Percentiles rank a stretch among this genome's conserved stretches.
phyloP scores from a whole-genome alignment of 2,797 vertebrate species.

The Holocentrus rufus region DNA sequence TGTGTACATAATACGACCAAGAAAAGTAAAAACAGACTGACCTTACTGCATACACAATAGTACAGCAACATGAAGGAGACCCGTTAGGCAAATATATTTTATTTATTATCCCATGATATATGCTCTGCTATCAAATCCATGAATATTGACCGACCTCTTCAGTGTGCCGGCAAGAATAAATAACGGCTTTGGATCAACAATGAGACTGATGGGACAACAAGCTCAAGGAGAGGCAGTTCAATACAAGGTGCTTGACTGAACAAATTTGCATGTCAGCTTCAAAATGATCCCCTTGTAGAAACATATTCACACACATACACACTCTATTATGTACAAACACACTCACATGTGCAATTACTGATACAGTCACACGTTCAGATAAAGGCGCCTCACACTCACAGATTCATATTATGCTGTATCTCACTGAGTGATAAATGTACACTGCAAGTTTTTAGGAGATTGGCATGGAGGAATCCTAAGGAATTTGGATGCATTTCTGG shows the following conservation, averaged over 20 bases:
- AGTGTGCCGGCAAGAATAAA: conserved; percentile 22
- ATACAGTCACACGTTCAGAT: not conserved
- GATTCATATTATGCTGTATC: not conserved
- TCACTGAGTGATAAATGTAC: no score
- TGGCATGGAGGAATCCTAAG: no score
- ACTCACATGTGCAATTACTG: not conserved
- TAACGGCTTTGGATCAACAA: conserved; percentile 34
- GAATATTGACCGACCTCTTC: conserved; percentile 51
- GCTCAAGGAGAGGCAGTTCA: not conserved
- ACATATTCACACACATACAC: no score
- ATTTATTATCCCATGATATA: conserved; percentile 48
- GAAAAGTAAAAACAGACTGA: conserved; percentile 38
- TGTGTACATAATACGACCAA: conserved; percentile 22
- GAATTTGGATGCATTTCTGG: no score
- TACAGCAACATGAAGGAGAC: conserved; percentile 1
- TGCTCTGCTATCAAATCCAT: conserved; percentile 29
- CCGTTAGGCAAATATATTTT: conserved; percentile 19
- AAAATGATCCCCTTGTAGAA: not conserved
- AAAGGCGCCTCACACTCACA: not conserved
- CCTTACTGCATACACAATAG: not conserved
- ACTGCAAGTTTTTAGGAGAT: no score
- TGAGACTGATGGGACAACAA: conserved; percentile 3
- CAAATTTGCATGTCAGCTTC: conserved; percentile 8
- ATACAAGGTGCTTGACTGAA: not conserved
- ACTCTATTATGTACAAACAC: not conserved